Percentiles rank a stretch among this genome's conserved stretches.
Evolutionary conservation across 2,797 vertebrate genomes (phyloP).

Genomic region (Notamacropus eugenii): DNA sequence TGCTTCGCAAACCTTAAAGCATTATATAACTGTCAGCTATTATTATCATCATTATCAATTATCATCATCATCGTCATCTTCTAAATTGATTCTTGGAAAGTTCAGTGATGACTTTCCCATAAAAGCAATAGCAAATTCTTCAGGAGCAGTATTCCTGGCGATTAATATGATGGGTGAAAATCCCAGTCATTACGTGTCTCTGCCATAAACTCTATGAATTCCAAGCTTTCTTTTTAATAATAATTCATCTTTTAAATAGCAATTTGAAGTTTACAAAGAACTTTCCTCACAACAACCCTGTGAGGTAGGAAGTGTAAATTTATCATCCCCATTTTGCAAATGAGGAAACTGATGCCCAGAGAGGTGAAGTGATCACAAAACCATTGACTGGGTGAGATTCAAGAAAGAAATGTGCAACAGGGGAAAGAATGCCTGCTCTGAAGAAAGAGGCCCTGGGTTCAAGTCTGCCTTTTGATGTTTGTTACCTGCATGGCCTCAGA

Average conservation of each 20-base stretch:
- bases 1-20: not conserved
- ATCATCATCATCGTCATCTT: not conserved
- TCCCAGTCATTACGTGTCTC: not conserved
- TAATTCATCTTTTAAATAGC: not conserved
- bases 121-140: not conserved
- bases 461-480: not conserved
- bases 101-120: not conserved
- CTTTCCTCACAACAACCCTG: not conserved
- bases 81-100: not conserved
- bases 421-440: not conserved
- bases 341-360: not conserved
- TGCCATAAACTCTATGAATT: not conserved
- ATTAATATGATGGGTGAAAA: not conserved
- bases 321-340: not conserved
- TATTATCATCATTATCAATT: not conserved
- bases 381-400: not conserved
- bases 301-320: not conserved
- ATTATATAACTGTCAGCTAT: not conserved
- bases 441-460: not conserved
- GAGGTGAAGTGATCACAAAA: not conserved
- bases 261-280: not conserved
- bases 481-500: not conserved
- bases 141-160: not conserved
- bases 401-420: not conserved
- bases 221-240: not conserved